Conservation (phyloP, 2,113 vertebrate genomes). For the Nibea albiflora region DNA sequence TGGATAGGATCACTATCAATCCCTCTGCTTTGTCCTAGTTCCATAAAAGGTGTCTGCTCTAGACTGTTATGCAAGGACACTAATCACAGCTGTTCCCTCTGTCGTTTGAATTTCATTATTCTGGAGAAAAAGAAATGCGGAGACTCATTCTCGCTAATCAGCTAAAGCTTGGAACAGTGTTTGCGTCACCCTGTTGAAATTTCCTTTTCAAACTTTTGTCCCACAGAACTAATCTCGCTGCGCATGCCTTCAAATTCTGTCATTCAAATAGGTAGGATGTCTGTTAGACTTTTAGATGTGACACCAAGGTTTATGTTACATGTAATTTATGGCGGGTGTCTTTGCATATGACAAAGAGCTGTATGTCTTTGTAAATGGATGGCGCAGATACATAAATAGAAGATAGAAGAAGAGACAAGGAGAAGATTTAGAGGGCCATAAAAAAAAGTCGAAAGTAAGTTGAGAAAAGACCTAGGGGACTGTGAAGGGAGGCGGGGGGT, state of each 20-base stretch:
- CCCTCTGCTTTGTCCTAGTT: conserved; percentile 47
- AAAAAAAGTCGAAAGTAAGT: conserved; percentile 50
- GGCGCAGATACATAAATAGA: conserved; percentile 2
- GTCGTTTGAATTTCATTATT: conserved; percentile 31
- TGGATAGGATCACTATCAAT: conserved; percentile 50
- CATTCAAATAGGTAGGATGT: conserved; percentile 15
- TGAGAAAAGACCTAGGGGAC: conserved; percentile 23
- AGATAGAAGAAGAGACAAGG: background rate
- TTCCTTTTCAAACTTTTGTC: conserved; percentile 8
- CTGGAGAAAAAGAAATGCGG: conserved; percentile 1
- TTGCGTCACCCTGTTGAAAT: conserved; percentile 1
- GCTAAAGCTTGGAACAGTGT: conserved; percentile 10
- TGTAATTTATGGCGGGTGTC: conserved; percentile 34
- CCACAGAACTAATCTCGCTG: background rate
- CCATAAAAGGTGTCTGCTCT: conserved; percentile 37
- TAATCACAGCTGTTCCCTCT: conserved; percentile 25
- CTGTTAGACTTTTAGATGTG: conserved; percentile 17
- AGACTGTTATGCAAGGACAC: conserved; percentile 31
- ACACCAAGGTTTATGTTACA: background rate
- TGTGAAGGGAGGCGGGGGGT: background rate
- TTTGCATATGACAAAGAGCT: conserved; percentile 40
- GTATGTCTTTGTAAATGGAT: conserved; percentile 39
- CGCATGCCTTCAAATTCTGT: conserved; percentile 2
- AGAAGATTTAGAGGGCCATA: conserved; percentile 43
- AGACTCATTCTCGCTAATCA: conserved; percentile 27